Base-by-base conservation (phyloP, 1,140 invertebrate genomes). In the Tribolium madens region DNA sequence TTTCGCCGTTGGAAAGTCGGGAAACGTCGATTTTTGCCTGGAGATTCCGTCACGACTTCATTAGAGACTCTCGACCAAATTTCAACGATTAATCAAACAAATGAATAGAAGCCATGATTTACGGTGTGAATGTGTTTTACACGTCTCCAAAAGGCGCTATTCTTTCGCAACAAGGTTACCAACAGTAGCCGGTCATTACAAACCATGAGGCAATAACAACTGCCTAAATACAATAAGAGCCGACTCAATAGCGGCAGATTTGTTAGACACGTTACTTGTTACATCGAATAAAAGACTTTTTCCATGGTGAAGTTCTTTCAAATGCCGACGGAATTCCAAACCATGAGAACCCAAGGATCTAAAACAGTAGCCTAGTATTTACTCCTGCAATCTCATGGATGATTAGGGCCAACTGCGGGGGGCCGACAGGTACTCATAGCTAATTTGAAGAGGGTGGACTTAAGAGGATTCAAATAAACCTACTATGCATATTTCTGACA, bases 181-280 rank as follows among this genome's bases (percentile, higher is more conserved):
- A 73, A 76, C 79, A 76, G 79, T 80, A 80, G 79, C 79, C 71
- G 75, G 75, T 77, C 73, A 80, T 80, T 79, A 77, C 79, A 73
- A 74, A 75, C 77, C 77, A 79, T 80, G 72, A 75, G 72, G 72
- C 75, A 79, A 76, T 79, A 79, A 79, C 71, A 74, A 77, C 69
- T 15, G 17, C 76, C 47, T 81, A 79, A 81, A 73, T 78, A 81
- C 80, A 79, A 81, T 79, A 73, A 77, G 53, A 36, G 46, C 80
- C 78, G 78, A 73, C 76, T 79, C 57, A 79, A 81, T 78, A 73
- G 80, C 18, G 17, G 57, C 33, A 79, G 73, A 79, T 81, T 78
- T 81, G 80, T 76, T 79, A 79, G 78, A 78, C 76, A 79, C 72
- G 78, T 79, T 81, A 79, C 78, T 78, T 77, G 79, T 79, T 80